Conservation (phyloP, 92 coral and sea anemone species). For the Meandrina meandrites region DNA sequence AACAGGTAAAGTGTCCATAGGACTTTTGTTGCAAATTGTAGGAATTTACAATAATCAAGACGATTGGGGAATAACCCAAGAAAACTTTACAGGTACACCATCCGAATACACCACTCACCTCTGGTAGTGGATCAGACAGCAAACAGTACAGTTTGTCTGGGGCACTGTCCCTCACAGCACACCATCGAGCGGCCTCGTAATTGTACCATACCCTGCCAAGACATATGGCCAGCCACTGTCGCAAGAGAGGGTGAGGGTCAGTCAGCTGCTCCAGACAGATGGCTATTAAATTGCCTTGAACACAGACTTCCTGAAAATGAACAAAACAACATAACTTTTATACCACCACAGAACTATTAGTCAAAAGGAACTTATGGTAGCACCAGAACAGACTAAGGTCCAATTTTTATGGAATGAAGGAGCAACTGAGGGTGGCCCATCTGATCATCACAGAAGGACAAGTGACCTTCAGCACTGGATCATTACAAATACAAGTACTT, state of each 20-base stretch:
- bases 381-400: no score
- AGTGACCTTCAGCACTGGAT: no score
- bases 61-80: not conserved
- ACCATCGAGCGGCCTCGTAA: conserved; percentile 96
- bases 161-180: conserved; percentile 96
- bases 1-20: no score
- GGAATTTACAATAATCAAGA: not conserved
- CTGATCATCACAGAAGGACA: no score
- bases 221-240: conserved; percentile 97
- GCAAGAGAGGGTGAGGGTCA: conserved; percentile 91
- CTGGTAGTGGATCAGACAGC: conserved; percentile 90
- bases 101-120: conserved; percentile 51
- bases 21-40: no score
- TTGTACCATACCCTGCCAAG: conserved; percentile 87
- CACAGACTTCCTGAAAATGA: conserved; percentile 77
- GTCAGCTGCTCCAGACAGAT: conserved; percentile 94
- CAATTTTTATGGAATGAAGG: no score
- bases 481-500: no score
- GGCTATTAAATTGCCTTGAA: conserved; percentile 94
- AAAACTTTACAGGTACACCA: not conserved
- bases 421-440: no score
- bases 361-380: no score
- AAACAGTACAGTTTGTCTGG: conserved; percentile 91
- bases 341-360: no score
- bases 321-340: no score